Conservation (phyloP, 2,113 vertebrate species). For the Merops nubicus region DNA sequence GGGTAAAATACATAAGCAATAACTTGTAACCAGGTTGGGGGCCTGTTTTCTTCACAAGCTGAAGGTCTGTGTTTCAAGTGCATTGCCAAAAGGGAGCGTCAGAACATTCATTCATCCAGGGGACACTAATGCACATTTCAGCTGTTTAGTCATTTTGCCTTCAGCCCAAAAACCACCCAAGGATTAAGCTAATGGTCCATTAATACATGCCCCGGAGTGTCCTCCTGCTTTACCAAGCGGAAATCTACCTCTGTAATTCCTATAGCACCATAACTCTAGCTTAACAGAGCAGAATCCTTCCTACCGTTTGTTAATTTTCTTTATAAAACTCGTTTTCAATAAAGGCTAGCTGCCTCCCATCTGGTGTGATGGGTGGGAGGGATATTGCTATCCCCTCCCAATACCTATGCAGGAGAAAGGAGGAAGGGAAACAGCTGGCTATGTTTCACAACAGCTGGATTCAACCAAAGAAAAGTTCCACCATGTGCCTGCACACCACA, state of each 20-base stretch:
- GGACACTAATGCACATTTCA: background rate
- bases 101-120: background rate
- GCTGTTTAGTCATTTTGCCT: conserved; percentile 27
- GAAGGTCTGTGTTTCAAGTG: background rate
- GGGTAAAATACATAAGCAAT: background rate
- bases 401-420: background rate
- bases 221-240: conserved; percentile 1
- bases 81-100: background rate
- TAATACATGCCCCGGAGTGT: background rate
- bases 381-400: background rate
- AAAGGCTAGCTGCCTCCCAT: background rate
- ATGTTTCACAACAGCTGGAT: background rate
- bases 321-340: background rate
- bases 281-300: background rate
- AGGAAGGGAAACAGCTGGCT: background rate
- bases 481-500: accelerated
- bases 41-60: background rate
- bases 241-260: conserved; percentile 24
- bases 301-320: background rate
- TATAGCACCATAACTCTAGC: background rate
- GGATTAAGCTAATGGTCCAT: background rate
- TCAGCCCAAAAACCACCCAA: background rate
- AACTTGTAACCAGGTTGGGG: background rate
- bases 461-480: background rate
- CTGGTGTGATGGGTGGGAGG: background rate